A percentile compares a stretch with the other conserved stretches of the same genome.
Evolutionary conservation across 2,888 invertebrate genomes (phyloP).

Genomic region (Drosophila neutralis): DNA sequence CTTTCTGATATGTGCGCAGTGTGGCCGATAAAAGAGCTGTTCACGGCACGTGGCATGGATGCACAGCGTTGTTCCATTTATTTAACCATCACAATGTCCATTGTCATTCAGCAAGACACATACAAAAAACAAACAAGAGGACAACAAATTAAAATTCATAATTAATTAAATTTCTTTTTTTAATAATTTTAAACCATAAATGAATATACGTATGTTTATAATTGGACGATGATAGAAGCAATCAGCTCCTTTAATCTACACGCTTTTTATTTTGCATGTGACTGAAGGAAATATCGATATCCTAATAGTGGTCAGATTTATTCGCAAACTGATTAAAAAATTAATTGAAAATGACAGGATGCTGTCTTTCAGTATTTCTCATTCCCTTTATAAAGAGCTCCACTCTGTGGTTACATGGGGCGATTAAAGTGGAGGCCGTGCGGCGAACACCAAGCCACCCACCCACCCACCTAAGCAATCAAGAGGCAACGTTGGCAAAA

Average conservation of each 20-base stretch:
- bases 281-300: neutral
- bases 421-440: constrained; percentile 4
- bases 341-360: constrained; percentile 60
- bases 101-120: constrained; percentile 8
- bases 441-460: constrained; percentile 7
- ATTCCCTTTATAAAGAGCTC: constrained; percentile 13
- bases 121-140: constrained; percentile 4
- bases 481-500: constrained; percentile 9
- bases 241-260: constrained; percentile 6
- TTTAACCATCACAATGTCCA: constrained; percentile 7
- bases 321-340: constrained; percentile 25
- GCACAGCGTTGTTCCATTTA: constrained; percentile 13
- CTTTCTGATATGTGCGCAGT: constrained; percentile 94
- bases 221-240: neutral
- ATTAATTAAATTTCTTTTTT: constrained; percentile 10
- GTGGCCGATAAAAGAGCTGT: constrained; percentile 95
- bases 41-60: constrained; percentile 20
- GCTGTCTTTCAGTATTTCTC: constrained; percentile 25
- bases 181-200: constrained; percentile 7
- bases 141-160: constrained; percentile 39
- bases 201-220: neutral
- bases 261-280: neutral
- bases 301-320: neutral
- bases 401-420: constrained; percentile 2
- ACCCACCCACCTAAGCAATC: constrained; percentile 40